A percentile compares a stretch with the other conserved stretches of the same genome.
phyloP scores from a whole-genome alignment of 2,113 vertebrate species.

The Apistogramma diplotaenia region DNA sequence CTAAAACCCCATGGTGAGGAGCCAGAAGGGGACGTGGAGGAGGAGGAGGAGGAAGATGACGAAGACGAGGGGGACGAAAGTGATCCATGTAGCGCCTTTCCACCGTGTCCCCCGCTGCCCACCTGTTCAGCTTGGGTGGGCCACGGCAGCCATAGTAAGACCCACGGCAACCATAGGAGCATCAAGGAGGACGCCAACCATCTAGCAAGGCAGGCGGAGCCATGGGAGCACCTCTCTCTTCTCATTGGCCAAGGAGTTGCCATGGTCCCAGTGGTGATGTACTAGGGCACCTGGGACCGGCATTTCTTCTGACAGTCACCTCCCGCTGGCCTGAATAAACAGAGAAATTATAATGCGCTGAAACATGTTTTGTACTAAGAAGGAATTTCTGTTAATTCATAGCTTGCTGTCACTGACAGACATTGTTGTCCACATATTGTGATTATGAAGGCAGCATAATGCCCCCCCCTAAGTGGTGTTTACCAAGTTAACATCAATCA shows the following conservation, averaged over 20 bases:
- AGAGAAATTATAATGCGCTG: neutral
- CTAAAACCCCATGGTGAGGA: conserved; percentile 63
- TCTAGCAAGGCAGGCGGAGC: conserved; percentile 74
- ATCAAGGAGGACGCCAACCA: conserved; percentile 67
- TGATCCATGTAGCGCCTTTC: conserved; percentile 50
- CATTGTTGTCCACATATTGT: conserved; percentile 4
- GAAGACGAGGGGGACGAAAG: conserved; percentile 49
- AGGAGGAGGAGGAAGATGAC: conserved; percentile 45
- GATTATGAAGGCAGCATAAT: neutral
- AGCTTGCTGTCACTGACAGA: neutral
- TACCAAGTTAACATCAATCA: conserved; percentile 16
- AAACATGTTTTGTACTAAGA: neutral
- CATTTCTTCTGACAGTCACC: conserved; percentile 92
- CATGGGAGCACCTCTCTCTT: conserved; percentile 79
- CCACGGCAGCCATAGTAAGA: conserved; percentile 78
- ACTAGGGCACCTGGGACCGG: conserved; percentile 85
- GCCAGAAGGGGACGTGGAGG: conserved; percentile 46
- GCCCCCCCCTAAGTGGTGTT: neutral
- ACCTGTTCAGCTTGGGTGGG: conserved; percentile 82
- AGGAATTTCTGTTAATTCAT: neutral
- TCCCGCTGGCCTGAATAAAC: conserved; percentile 79
- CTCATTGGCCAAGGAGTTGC: conserved; percentile 86
- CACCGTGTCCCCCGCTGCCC: conserved; percentile 35
- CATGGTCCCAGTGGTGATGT: conserved; percentile 90
- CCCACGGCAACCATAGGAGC: conserved; percentile 72